phyloP scores from a whole-genome alignment of 1,140 invertebrate species.

The Bombus turneri region DNA sequence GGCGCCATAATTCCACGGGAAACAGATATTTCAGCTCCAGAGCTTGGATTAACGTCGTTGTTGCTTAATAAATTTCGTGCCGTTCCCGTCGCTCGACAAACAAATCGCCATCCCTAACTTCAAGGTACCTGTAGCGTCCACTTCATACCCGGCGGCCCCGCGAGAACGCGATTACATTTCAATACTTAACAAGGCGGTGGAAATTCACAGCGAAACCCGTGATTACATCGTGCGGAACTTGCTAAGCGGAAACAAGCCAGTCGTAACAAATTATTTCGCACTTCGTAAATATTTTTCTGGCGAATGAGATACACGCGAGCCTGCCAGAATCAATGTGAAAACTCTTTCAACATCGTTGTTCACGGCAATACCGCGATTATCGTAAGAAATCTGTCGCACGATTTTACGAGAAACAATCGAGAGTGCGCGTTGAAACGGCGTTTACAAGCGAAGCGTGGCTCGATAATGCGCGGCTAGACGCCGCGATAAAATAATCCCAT shows the following conservation, averaged over 20 bases:
- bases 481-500: conserved; percentile 56
- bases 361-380: not conserved
- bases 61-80: conserved; percentile 5
- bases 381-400: conserved; percentile 38
- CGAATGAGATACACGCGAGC: not conserved
- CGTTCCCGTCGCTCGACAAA: not conserved
- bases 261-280: conserved; percentile 40
- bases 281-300: conserved; percentile 17
- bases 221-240: not conserved
- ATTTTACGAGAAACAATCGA: not conserved
- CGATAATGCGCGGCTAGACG: conserved; percentile 36
- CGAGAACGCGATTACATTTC: conserved; percentile 25
- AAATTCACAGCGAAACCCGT: not conserved
- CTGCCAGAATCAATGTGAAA: not conserved
- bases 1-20: not conserved
- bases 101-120: not conserved
- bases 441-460: conserved; percentile 24
- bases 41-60: conserved; percentile 15
- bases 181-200: conserved; percentile 20
- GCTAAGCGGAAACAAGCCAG: not conserved
- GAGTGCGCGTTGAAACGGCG: not conserved
- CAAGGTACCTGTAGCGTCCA: not conserved
- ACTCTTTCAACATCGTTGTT: too few relatives aligned
- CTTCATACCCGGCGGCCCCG: not conserved
- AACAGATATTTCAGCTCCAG: conserved; percentile 4